Evolutionary conservation across 2,113 vertebrate species (phyloP).

Genomic region (Anas platyrhynchos): DNA sequence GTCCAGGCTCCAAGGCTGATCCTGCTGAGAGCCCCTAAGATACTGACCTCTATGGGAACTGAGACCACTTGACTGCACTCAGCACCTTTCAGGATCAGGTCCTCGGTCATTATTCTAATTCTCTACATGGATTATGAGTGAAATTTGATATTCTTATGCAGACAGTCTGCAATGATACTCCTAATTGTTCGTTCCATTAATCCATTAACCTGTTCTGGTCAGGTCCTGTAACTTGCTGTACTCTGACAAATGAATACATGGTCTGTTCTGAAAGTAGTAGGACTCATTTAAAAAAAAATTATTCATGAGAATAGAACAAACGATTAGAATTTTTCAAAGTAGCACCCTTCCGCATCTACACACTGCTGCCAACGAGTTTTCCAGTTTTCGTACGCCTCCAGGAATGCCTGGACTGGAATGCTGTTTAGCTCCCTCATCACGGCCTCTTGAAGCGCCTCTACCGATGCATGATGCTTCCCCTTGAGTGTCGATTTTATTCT

Average conservation of each 20-base stretch:
- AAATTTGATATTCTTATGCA: neutral
- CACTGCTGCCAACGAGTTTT: no score
- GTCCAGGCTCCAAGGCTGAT: conserved; percentile 28
- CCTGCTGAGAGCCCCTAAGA: conserved; percentile 10
- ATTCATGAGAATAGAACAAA: no score
- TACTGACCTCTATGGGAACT: neutral
- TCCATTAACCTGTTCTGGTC: neutral
- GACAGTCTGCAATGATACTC: neutral
- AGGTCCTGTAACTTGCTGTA: neutral
- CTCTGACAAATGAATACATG: neutral
- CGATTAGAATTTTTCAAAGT: no score
- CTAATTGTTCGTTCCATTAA: neutral
- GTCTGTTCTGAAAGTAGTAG: no score
- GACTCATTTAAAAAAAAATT: no score
- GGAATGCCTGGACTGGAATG: no score
- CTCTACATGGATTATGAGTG: neutral
- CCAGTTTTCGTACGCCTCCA: no score
- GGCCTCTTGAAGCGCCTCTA: no score
- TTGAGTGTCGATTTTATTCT: no score
- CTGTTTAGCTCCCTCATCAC: no score
- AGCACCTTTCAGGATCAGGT: conserved; percentile 36
- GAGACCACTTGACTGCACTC: conserved; percentile 4
- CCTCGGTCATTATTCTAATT: conserved; percentile 32
- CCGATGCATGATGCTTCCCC: no score
- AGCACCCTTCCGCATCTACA: no score